A percentile compares a stretch with the other conserved stretches of the same genome.
These are phyloP conservation scores for Papilio aristodemus DNA, from an alignment of 1,140 invertebrate species.

Conservation along the genomic window DNA sequence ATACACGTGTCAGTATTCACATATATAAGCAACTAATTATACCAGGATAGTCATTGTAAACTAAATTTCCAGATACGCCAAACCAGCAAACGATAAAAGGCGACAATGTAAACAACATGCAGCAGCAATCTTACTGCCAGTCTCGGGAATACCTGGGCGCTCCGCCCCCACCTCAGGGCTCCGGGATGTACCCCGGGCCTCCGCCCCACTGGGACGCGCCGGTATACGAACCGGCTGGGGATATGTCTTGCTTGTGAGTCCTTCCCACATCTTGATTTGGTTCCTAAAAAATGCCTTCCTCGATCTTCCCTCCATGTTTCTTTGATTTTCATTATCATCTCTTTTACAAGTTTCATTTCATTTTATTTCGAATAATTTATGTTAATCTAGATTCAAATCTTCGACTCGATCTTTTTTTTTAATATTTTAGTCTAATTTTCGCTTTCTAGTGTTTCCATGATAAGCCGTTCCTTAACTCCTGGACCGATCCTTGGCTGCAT, in stretches of 20 bases:
- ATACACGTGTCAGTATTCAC: background rate
- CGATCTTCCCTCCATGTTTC: slow-evolving; percentile 34
- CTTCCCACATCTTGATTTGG: slow-evolving; percentile 57
- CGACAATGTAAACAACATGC: slow-evolving; percentile 81
- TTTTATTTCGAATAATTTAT: slow-evolving; percentile 30
- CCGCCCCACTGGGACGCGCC: slow-evolving; percentile 66
- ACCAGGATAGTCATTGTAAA: slow-evolving; percentile 25
- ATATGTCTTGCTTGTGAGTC: slow-evolving; percentile 79
- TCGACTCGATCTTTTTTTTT: slow-evolving; percentile 13
- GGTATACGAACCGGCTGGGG: slow-evolving; percentile 74
- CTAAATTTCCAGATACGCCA: slow-evolving; percentile 75
- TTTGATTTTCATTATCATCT: slow-evolving; percentile 30
- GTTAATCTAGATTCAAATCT: background rate
- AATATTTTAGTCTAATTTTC: slow-evolving; percentile 28
- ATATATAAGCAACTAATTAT: background rate
- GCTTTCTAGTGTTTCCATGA: slow-evolving; percentile 31
- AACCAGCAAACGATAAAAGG: slow-evolving; percentile 72
- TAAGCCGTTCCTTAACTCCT: slow-evolving; percentile 31
- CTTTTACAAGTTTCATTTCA: slow-evolving; percentile 29
- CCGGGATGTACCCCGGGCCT: slow-evolving; percentile 61
- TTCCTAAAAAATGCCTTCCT: slow-evolving; percentile 41
- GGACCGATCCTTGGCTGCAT: slow-evolving; percentile 62
- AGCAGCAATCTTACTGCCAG: slow-evolving; percentile 61
- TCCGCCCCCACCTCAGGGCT: slow-evolving; percentile 52
- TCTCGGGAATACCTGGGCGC: slow-evolving; percentile 61